Evolutionary conservation across 2,888 invertebrate genomes (phyloP).

Genomic region (Scelioninae gen. 1): DNA sequence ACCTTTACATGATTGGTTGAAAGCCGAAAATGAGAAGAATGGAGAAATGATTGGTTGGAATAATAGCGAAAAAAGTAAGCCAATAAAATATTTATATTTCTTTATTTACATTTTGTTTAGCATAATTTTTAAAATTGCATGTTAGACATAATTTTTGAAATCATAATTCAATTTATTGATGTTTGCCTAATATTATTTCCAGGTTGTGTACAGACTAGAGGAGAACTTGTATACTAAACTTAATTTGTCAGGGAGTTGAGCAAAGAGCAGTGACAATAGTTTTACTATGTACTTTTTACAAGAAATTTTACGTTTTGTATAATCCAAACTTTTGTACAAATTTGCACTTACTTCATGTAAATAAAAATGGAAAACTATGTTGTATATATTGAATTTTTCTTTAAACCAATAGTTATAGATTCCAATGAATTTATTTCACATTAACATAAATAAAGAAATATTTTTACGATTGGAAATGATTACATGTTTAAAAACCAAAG

Average conservation of each 20-base stretch:
- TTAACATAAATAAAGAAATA: too few relatives aligned
- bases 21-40: slow-evolving; percentile 89
- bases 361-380: neutral
- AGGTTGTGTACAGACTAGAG: slow-evolving; percentile 46
- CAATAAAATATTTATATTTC: neutral
- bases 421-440: too few relatives aligned
- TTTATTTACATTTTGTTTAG: too few relatives aligned
- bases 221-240: slow-evolving; percentile 6
- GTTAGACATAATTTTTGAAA: neutral
- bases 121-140: too few relatives aligned
- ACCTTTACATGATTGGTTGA: slow-evolving; percentile 91
- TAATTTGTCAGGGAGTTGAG: neutral
- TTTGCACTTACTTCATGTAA: slow-evolving; percentile 27
- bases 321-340: slow-evolving; percentile 61
- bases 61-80: neutral
- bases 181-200: neutral
- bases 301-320: too few relatives aligned
- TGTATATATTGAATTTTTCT: too few relatives aligned
- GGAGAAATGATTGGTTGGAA: slow-evolving; percentile 93
- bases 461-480: too few relatives aligned
- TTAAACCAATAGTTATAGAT: too few relatives aligned
- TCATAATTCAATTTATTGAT: neutral
- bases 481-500: too few relatives aligned
- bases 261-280: neutral
- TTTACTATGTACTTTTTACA: neutral